Percentiles rank a stretch among this genome's conserved stretches.
phyloP scores from a whole-genome alignment of 2,888 invertebrate genomes.

The Cryptophagus acutangulus region DNA sequence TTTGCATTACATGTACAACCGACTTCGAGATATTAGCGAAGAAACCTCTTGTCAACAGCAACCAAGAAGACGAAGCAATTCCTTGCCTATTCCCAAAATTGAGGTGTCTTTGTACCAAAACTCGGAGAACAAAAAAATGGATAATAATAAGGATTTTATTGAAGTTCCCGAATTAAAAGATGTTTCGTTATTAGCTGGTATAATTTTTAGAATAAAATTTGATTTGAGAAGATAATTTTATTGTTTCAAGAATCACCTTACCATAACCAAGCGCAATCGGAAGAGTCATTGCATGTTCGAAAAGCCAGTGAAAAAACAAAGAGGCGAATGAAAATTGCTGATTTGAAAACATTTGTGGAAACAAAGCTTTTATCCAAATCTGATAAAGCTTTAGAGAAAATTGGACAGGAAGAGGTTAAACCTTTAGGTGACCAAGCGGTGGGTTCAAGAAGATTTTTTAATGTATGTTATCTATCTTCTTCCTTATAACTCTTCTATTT shows the following conservation, averaged over 20 bases:
- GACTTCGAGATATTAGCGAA: slow-evolving; percentile 85
- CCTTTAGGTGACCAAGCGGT: slow-evolving; percentile 58
- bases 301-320: slow-evolving; percentile 79
- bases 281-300: slow-evolving; percentile 52
- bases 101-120: slow-evolving; percentile 82
- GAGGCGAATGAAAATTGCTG: slow-evolving; percentile 86
- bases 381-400: slow-evolving; percentile 85
- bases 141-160: slow-evolving; percentile 68
- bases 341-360: slow-evolving; percentile 86
- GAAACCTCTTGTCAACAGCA: slow-evolving; percentile 72
- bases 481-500: slow-evolving; percentile 7
- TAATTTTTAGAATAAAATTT: slow-evolving; percentile 23
- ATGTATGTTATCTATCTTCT: slow-evolving; percentile 39
- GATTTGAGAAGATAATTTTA: slow-evolving; percentile 5
- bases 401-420: slow-evolving; percentile 70
- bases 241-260: slow-evolving; percentile 49
- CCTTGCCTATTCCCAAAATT: slow-evolving; percentile 88
- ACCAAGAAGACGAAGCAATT: slow-evolving; percentile 84
- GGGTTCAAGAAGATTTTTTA: slow-evolving; percentile 50
- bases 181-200: slow-evolving; percentile 59
- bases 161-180: slow-evolving; percentile 73
- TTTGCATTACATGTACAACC: slow-evolving; percentile 81
- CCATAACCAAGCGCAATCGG: slow-evolving; percentile 42
- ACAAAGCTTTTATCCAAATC: slow-evolving; percentile 87
- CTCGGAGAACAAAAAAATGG: slow-evolving; percentile 62